A percentile compares a stretch with the other conserved stretches of the same genome.
Evolutionary conservation across 2,113 vertebrate species (phyloP).

Genomic region (Prionailurus viverrinus): DNA sequence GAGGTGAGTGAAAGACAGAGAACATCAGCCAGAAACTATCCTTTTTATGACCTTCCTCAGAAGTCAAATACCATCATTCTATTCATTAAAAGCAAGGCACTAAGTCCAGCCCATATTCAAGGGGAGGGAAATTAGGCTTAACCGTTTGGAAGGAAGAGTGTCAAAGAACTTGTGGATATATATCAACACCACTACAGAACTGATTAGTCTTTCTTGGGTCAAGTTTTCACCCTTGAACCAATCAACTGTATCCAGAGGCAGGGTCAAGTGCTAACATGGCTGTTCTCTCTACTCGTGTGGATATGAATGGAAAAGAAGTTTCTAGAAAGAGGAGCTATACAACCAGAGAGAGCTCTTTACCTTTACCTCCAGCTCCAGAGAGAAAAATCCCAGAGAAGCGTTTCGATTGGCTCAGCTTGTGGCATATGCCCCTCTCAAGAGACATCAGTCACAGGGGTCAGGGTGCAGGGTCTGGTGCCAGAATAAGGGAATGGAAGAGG

Average conservation of each 20-base stretch:
- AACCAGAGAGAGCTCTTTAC: not conserved
- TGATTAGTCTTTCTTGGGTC: not conserved
- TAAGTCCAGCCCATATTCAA: not conserved
- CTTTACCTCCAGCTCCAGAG: not conserved
- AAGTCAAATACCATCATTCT: not conserved
- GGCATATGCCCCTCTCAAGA: not conserved
- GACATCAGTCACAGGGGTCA: not conserved
- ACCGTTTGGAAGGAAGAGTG: not conserved
- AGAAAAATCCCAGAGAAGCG: not conserved
- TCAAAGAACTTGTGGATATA: not conserved
- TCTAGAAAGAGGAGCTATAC: not conserved
- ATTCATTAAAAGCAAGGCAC: not conserved
- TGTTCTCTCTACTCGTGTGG: not conserved
- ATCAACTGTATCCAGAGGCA: not conserved
- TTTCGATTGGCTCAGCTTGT: not conserved
- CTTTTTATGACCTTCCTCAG: not conserved
- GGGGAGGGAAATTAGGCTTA: not conserved
- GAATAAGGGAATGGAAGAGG: not conserved
- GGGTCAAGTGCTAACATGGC: not conserved
- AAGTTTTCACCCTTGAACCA: not conserved
- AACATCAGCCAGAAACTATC: not conserved
- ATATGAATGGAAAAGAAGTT: not conserved
- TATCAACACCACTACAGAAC: not conserved
- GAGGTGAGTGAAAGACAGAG: not conserved
- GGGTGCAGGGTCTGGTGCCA: not conserved